Evolutionary conservation across 2,113 vertebrate genomes (phyloP).

Genomic region (Panthera uncia): DNA sequence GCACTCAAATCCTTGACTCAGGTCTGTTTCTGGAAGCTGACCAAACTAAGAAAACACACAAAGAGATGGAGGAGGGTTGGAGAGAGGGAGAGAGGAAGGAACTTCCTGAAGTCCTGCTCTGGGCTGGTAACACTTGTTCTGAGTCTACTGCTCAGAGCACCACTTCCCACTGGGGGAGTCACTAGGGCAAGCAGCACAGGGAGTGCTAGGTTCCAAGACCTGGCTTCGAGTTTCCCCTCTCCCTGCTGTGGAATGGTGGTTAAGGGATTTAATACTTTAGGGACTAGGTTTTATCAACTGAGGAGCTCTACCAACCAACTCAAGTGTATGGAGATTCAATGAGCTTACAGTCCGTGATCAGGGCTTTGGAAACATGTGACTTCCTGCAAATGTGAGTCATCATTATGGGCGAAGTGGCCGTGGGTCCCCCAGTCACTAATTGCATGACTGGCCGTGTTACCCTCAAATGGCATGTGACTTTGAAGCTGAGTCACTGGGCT

Average conservation of each 20-base stretch:
- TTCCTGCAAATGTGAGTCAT: background rate
- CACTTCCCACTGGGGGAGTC: background rate
- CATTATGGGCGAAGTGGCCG: background rate
- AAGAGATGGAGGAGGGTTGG: background rate
- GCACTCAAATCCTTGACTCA: background rate
- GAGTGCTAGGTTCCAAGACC: background rate
- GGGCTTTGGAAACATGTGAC: background rate
- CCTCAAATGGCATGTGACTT: background rate
- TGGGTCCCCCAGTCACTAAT: background rate
- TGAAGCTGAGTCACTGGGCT: background rate
- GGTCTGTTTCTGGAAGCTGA: background rate
- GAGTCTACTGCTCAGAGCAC: background rate
- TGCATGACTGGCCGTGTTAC: background rate
- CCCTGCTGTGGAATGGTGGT: background rate
- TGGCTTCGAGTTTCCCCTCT: background rate
- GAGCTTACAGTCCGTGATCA: background rate
- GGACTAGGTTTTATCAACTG: background rate
- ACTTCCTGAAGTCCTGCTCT: background rate
- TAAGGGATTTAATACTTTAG: background rate
- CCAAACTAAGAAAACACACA: background rate
- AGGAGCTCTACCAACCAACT: background rate
- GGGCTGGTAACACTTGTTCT: background rate
- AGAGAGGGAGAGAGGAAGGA: background rate
- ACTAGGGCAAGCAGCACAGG: background rate
- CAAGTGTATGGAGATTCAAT: background rate